Conservation (phyloP, 2,113 vertebrate genomes). For the Ceyx cyanopectus region DNA sequence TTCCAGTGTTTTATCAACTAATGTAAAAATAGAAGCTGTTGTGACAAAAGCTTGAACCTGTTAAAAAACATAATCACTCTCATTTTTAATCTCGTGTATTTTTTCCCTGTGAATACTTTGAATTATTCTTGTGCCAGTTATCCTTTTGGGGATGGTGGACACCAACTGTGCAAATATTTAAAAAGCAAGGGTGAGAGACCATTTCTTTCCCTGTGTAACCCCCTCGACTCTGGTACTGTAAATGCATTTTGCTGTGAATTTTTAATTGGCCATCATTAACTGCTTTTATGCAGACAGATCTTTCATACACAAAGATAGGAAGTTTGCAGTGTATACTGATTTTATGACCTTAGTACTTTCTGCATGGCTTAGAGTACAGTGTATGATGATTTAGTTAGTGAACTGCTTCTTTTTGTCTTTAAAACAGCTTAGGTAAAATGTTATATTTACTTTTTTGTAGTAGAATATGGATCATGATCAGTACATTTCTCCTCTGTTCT, state of each 20-base stretch:
- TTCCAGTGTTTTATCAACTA: conserved; percentile 16
- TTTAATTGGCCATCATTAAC: background rate
- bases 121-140: conserved; percentile 4
- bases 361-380: background rate
- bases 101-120: background rate
- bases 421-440: background rate
- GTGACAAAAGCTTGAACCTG: conserved; percentile 26
- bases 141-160: background rate
- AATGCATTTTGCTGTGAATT: background rate
- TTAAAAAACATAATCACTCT: conserved; percentile 24
- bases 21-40: conserved; percentile 45
- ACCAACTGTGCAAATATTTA: background rate
- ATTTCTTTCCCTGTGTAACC: background rate
- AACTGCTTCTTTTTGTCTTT: background rate
- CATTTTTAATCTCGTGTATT: background rate
- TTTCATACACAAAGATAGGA: background rate
- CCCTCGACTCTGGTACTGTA: background rate
- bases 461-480: background rate
- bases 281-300: background rate
- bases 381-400: background rate
- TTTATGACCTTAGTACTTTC: background rate
- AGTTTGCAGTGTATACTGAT: background rate
- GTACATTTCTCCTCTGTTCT: background rate
- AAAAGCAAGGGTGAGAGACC: background rate
- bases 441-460: background rate